Conservation (phyloP, 2,113 vertebrate species). For the Ramphastos sulfuratus region DNA sequence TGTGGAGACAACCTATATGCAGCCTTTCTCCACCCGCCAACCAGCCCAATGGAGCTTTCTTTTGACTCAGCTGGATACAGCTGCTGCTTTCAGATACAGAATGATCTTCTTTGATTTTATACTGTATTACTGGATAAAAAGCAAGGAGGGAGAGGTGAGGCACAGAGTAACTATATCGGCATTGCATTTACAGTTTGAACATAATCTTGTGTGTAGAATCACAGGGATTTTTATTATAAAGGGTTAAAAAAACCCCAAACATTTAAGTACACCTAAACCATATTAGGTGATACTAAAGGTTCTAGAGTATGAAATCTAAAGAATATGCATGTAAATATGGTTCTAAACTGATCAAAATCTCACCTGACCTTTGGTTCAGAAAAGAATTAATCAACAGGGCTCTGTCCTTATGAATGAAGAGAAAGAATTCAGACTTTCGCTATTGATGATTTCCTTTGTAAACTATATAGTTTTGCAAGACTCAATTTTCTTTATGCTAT, state of each 20-base stretch:
- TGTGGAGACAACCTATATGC: slow-evolving; percentile 10
- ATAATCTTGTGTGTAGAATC: background rate
- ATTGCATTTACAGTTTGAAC: rapidly evolving
- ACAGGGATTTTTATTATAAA: background rate
- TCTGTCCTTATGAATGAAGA: background rate
- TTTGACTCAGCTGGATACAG: slow-evolving; percentile 57
- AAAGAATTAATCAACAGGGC: background rate
- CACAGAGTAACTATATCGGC: background rate
- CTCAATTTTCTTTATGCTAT: background rate
- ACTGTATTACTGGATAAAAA: background rate
- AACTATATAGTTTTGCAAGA: background rate
- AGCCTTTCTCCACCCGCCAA: background rate
- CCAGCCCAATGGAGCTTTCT: slow-evolving; percentile 25
- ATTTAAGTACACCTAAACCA: background rate
- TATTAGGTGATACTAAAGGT: background rate
- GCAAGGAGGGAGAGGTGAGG: background rate
- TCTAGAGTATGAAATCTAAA: background rate
- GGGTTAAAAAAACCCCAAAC: background rate
- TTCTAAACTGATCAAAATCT: background rate
- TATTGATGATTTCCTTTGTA: background rate
- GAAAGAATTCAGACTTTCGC: background rate
- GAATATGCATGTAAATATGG: background rate
- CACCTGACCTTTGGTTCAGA: background rate
- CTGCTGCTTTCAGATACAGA: slow-evolving; percentile 48
- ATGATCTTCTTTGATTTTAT: slow-evolving; percentile 39